Conservation (phyloP, 2,888 invertebrate genomes). For the Euplagia quadripunctaria region DNA sequence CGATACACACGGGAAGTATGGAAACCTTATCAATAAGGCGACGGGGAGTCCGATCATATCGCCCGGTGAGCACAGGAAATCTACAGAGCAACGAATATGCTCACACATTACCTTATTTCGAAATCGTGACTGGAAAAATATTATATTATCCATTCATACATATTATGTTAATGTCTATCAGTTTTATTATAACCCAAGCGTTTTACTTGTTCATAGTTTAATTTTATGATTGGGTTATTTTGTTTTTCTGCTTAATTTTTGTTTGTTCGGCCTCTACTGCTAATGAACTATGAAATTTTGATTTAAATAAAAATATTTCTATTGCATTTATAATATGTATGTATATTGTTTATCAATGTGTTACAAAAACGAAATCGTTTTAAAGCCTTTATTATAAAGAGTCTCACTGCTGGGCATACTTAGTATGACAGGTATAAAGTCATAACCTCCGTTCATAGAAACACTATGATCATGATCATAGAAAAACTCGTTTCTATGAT, state of each 20-base stretch:
- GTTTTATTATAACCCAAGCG: conserved; percentile 44
- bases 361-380: background rate
- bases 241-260: conserved; percentile 28
- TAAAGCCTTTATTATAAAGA: background rate
- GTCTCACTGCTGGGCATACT: background rate
- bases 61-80: conserved; percentile 71
- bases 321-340: conserved; percentile 19
- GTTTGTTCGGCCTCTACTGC: conserved; percentile 27
- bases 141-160: conserved; percentile 59
- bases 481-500: no score
- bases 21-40: conserved; percentile 86
- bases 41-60: conserved; percentile 85
- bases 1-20: conserved; percentile 83
- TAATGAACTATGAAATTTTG: conserved; percentile 41
- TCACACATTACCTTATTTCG: conserved; percentile 72
- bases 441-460: no score
- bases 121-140: conserved; percentile 71
- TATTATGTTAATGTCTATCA: conserved; percentile 57
- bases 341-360: background rate
- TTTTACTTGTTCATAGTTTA: conserved; percentile 47
- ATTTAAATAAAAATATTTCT: conserved; percentile 16
- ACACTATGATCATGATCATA: no score
- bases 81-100: conserved; percentile 73
- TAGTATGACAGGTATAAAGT: background rate
- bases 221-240: conserved; percentile 55